Evolutionary conservation across 35 echinoderm and acorn worm species (phyloP).

Genomic region (Holothuria glaberrima): DNA sequence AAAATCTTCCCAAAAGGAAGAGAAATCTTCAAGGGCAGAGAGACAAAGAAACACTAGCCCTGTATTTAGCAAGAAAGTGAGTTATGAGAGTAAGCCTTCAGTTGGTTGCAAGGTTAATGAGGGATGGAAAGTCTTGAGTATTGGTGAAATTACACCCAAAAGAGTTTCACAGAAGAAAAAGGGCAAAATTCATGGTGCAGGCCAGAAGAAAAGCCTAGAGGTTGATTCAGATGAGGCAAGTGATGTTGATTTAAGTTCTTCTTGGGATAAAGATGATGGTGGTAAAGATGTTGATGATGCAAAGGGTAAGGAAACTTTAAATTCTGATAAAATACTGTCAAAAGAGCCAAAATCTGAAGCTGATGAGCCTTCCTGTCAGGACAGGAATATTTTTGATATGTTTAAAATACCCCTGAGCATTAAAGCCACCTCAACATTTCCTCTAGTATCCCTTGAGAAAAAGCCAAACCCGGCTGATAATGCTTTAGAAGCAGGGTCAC

Average conservation of each 20-base stretch:
- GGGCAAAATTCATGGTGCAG: background rate
- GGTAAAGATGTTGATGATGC: background rate
- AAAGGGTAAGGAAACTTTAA: background rate
- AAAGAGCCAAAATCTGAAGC: background rate
- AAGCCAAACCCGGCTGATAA: too few species aligned
- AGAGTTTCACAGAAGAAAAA: background rate
- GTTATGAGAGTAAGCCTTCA: background rate
- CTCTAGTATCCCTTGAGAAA: too few species aligned
- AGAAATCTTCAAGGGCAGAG: too few species aligned
- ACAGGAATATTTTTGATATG: conserved; percentile 47
- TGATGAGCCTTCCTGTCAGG: background rate
- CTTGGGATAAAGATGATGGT: background rate
- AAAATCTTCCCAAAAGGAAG: too few species aligned
- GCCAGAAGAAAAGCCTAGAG: background rate
- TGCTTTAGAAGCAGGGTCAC: too few species aligned
- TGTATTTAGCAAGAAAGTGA: background rate
- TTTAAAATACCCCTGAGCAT: conserved; percentile 18
- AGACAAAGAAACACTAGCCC: too few species aligned
- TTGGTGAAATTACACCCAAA: background rate
- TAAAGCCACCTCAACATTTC: too few species aligned
- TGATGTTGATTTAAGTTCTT: background rate
- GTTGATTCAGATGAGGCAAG: too few species aligned
- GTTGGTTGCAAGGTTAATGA: background rate
- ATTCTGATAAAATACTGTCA: too few species aligned
- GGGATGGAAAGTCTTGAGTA: conserved; percentile 25